phyloP scores from a whole-genome alignment of 2,888 invertebrate species.

The Saturnia pavonia region DNA sequence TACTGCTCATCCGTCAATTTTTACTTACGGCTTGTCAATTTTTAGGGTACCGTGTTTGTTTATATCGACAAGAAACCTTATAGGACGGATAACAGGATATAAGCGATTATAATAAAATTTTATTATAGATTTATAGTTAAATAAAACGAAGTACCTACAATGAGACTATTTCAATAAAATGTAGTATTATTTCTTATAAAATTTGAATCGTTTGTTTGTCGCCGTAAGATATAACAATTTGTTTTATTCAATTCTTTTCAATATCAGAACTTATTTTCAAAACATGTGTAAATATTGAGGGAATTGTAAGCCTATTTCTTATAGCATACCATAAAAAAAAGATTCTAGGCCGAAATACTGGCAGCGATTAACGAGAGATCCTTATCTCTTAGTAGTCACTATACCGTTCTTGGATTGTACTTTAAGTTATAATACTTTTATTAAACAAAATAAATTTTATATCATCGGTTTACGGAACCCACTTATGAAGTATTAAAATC shows the following conservation, averaged over 20 bases:
- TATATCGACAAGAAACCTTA: background rate
- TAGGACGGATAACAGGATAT: background rate
- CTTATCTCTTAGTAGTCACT: background rate
- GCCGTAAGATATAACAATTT: background rate
- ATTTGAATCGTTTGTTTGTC: too few species aligned
- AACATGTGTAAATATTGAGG: background rate
- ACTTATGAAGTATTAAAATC: background rate
- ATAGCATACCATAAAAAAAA: too few species aligned
- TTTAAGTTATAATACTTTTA: background rate
- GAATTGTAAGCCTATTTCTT: too few species aligned
- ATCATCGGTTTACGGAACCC: background rate
- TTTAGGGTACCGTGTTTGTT: slow-evolving; percentile 16
- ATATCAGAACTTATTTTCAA: background rate
- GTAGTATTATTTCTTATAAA: too few species aligned
- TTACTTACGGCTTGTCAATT: slow-evolving; percentile 22
- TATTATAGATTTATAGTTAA: background rate
- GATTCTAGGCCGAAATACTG: background rate
- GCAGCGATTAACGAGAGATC: background rate
- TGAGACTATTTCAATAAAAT: too few species aligned
- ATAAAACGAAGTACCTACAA: background rate
- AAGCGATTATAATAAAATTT: background rate
- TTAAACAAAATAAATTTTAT: background rate
- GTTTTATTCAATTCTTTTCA: background rate
- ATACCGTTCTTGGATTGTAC: background rate
- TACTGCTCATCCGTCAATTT: slow-evolving; percentile 36